Evolutionary conservation across 1,140 invertebrate species (phyloP).

Genomic region (Andricus grossulariae): DNA sequence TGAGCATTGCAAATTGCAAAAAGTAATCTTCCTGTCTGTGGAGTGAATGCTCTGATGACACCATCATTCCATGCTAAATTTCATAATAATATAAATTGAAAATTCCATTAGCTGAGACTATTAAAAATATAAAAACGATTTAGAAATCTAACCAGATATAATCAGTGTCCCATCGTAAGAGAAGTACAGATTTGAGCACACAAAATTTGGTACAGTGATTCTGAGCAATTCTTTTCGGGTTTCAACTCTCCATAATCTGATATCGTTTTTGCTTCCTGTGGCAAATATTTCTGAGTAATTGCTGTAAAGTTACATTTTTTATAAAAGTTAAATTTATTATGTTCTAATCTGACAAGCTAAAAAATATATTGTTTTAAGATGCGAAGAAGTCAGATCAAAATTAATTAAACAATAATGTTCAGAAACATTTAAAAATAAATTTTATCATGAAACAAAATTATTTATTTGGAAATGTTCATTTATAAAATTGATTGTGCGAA

Average conservation of each 20-base stretch:
- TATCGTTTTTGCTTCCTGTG: constrained; percentile 88
- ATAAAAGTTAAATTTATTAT: constrained; percentile 33
- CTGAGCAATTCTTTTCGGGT: constrained; percentile 87
- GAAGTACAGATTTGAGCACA: constrained; percentile 87
- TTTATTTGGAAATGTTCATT: no score
- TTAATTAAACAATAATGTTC: no score
- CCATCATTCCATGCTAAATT: constrained; percentile 89
- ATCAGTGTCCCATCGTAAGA: constrained; percentile 87
- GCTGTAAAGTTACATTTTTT: constrained; percentile 70
- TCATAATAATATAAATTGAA: constrained; percentile 26
- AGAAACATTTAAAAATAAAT: no score
- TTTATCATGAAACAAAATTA: no score
- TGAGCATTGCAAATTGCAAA: constrained; percentile 91
- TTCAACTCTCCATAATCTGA: constrained; percentile 88
- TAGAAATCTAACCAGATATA: constrained; percentile 79
- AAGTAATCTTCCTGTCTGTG: constrained; percentile 86
- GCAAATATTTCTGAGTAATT: constrained; percentile 89
- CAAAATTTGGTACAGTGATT: constrained; percentile 90
- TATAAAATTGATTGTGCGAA: no score
- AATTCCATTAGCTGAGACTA: constrained; percentile 4
- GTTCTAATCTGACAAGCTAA: constrained; percentile 3
- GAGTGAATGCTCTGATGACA: constrained; percentile 89
- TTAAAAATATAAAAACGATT: constrained; percentile 23
- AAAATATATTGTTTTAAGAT: constrained; percentile 2
- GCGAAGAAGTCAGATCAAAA: no score